phyloP scores from a whole-genome alignment of 2,113 vertebrate genomes.

The Spheniscus mendiculus region DNA sequence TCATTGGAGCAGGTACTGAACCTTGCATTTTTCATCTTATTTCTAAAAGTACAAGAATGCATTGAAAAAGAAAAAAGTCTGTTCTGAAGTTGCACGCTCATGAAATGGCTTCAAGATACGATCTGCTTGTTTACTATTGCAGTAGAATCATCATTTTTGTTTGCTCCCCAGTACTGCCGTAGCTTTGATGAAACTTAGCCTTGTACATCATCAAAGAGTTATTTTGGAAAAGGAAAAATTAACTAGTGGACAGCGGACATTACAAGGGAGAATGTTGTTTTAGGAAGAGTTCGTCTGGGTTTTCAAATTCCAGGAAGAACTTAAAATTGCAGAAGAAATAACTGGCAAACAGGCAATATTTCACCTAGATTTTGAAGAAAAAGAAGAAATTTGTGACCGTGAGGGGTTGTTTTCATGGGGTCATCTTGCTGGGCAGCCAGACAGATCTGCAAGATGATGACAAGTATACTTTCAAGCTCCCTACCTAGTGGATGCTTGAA shows the following conservation, averaged over 20 bases:
- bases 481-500: fast-evolving
- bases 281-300: fast-evolving
- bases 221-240: background rate
- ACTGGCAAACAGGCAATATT: background rate
- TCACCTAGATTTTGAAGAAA: background rate
- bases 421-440: background rate
- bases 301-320: background rate
- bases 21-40: background rate
- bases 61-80: background rate
- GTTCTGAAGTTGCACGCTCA: background rate
- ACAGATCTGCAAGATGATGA: background rate
- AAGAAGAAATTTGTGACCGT: background rate
- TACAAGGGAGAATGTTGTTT: background rate
- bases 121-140: background rate
- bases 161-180: background rate
- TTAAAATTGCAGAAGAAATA: background rate
- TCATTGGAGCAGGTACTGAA: background rate
- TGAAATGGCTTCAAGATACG: background rate
- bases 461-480: fast-evolving
- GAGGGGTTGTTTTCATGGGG: fast-evolving
- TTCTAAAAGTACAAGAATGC: background rate
- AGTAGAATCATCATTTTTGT: background rate
- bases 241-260: fast-evolving
- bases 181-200: background rate
- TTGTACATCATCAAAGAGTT: background rate